phyloP scores from a whole-genome alignment of 2,113 vertebrate species.

The Sturnira hondurensis region DNA sequence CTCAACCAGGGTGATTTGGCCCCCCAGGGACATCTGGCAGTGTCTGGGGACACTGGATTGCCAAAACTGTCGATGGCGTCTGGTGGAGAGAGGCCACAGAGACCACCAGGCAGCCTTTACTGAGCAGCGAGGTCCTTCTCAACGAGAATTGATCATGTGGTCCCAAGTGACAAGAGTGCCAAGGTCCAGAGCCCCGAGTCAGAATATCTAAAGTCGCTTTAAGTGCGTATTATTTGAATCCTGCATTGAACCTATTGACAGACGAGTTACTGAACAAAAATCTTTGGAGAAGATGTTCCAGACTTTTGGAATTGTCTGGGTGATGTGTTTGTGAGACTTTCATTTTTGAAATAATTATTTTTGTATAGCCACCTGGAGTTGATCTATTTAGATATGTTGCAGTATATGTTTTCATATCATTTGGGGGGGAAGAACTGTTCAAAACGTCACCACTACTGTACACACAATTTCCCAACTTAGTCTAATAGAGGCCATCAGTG shows the following conservation, averaged over 20 bases:
- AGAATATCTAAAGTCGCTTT: neutral
- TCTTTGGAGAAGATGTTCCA: neutral
- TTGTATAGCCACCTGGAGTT: neutral
- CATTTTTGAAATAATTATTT: conserved; percentile 12
- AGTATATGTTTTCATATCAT: neutral
- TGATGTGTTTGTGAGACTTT: neutral
- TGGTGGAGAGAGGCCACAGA: neutral
- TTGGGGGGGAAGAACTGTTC: neutral
- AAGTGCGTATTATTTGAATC: neutral
- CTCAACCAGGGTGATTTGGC: neutral
- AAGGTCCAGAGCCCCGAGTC: neutral
- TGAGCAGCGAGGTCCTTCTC: neutral
- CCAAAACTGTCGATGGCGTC: neutral
- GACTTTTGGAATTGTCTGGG: neutral
- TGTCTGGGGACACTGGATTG: neutral
- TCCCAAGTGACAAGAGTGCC: neutral
- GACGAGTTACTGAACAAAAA: conserved; percentile 3
- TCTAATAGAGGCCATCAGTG: neutral
- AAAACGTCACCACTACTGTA: neutral
- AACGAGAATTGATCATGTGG: neutral
- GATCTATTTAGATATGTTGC: neutral
- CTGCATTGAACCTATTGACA: neutral
- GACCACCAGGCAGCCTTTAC: neutral
- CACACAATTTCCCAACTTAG: neutral
- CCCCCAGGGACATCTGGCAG: neutral